phyloP scores from a whole-genome alignment of 1,140 invertebrate species.

The Megalopta genalis region DNA sequence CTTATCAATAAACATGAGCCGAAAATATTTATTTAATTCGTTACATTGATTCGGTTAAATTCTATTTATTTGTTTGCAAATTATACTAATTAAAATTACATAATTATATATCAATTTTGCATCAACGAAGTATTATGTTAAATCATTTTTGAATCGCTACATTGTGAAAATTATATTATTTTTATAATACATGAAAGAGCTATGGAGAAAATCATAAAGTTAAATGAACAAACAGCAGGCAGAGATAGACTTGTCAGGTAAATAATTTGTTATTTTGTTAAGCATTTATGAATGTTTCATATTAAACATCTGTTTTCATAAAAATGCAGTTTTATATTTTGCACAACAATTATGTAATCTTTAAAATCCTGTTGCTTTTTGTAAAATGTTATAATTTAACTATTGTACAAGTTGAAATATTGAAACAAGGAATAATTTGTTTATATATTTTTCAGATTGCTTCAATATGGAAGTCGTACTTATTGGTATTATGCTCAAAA shows the following conservation, averaged over 20 bases:
- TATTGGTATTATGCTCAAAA: constrained; percentile 84
- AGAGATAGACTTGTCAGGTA: constrained; percentile 84
- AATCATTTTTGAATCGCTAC: not conserved
- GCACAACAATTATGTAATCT: not conserved
- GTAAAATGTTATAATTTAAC: not conserved
- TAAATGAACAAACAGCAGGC: constrained; percentile 83
- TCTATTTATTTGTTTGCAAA: not conserved
- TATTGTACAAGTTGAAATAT: not conserved
- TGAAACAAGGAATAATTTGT: not conserved
- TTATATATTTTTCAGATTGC: constrained; percentile 79
- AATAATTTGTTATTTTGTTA: constrained; percentile 46
- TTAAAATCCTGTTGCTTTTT: not conserved
- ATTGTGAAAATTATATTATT: not conserved
- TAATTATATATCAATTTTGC: not conserved
- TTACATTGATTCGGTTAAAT: not conserved
- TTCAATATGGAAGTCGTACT: constrained; percentile 86
- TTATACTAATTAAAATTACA: not conserved
- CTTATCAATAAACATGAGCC: not conserved
- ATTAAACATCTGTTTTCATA: not conserved
- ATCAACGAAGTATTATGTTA: not conserved
- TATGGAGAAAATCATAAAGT: constrained; percentile 82
- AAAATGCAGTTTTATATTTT: not conserved
- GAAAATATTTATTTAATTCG: not conserved
- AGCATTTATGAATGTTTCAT: too few relatives aligned
- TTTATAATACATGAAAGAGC: constrained; percentile 20